phyloP scores from a whole-genome alignment of 2,888 invertebrate genomes.

The Drosophila aldrichi region DNA sequence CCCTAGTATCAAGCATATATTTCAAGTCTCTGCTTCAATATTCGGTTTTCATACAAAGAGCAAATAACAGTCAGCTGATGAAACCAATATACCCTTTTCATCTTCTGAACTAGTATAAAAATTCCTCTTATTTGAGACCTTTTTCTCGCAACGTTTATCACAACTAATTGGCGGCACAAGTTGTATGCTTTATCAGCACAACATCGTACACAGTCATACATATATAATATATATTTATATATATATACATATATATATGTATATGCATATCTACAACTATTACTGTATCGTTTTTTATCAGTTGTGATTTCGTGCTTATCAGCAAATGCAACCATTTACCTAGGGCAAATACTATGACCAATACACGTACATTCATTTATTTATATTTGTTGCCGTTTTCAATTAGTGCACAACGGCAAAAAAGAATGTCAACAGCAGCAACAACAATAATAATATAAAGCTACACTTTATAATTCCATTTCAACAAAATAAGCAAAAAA shows the following conservation, averaged over 20 bases:
- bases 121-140: background rate
- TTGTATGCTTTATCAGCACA: conserved; percentile 42
- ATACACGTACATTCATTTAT: conserved; percentile 37
- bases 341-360: conserved; percentile 48
- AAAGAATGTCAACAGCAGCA: conserved; percentile 53
- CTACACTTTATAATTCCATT: conserved; percentile 47
- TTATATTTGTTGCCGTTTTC: conserved; percentile 61
- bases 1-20: too few relatives aligned
- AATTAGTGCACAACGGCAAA: conserved; percentile 61
- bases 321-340: conserved; percentile 65
- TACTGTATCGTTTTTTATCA: conserved; percentile 58
- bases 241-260: background rate
- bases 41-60: too few relatives aligned
- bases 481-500: conserved; percentile 29
- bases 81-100: background rate
- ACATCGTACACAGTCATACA: conserved; percentile 13
- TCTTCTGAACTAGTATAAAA: background rate
- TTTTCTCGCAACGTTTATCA: conserved; percentile 35
- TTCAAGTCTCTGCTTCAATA: too few relatives aligned
- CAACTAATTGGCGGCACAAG: conserved; percentile 29
- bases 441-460: conserved; percentile 17
- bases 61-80: background rate
- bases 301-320: conserved; percentile 70
- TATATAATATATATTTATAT: background rate
- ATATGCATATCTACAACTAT: conserved; percentile 18